A percentile compares a stretch with the other conserved stretches of the same genome.
These are phyloP conservation scores for Pachyramphus minor DNA, from an alignment of 2,113 vertebrate genomes.

Conservation along the genomic window DNA sequence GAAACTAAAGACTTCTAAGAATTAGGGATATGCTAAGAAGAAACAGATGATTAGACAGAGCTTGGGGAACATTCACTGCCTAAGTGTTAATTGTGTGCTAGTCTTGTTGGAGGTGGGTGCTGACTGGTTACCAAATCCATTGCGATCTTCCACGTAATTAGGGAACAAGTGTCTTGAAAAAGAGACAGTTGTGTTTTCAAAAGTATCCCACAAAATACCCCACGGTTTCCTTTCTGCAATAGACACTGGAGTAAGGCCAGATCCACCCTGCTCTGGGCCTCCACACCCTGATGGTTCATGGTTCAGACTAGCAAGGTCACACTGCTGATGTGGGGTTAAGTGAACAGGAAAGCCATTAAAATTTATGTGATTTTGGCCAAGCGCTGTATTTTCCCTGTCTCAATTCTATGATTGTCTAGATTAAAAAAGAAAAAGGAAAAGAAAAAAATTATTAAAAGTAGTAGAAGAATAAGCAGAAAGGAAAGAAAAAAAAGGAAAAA, in stretches of 20 bases:
- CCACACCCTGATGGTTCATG: conserved; percentile 53
- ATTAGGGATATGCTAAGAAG: not conserved
- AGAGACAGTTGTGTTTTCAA: not conserved
- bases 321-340: conserved; percentile 56
- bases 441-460: not conserved
- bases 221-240: not conserved
- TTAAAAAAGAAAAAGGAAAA: not conserved
- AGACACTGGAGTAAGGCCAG: conserved; percentile 44
- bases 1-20: not conserved
- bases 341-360: conserved; percentile 70
- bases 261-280: conserved; percentile 51
- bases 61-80: not conserved
- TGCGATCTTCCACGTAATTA: not conserved
- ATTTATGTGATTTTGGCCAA: conserved; percentile 58
- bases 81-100: not conserved
- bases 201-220: conserved; percentile 12
- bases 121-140: not conserved
- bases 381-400: conserved; percentile 46
- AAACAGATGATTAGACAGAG: not conserved
- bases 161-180: not conserved
- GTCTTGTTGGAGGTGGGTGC: not conserved
- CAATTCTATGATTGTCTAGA: not conserved
- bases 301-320: conserved; percentile 48
- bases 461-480: not conserved
- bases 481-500: not conserved